Evolutionary conservation across 2,113 vertebrate genomes (phyloP), one percentile per base, ranked within the genome.

Genomic region (Myotis davidii): DNA sequence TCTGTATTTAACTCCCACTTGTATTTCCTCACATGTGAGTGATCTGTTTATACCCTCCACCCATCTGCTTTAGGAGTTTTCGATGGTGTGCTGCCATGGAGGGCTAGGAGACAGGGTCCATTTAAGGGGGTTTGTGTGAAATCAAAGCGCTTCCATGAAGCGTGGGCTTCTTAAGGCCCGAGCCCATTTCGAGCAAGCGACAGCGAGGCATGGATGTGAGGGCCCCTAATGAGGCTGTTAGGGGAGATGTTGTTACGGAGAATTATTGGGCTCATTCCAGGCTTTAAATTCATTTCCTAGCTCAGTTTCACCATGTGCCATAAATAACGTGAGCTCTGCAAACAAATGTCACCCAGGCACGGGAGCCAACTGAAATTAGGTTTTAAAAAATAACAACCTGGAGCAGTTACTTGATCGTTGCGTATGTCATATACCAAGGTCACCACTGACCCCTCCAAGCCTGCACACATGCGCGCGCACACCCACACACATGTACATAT

Each of bases 261-360:
- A 97, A 95, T 96, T 97, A 93, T 96, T 77, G 78, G 52, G 23
- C 18, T 96, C 94, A 14, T 96, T 98, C 76, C 52, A 21, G 20
- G 54, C 73, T 96, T 65, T 96, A 92, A 90, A 90, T 86, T 97
- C 21, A 96, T 97, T 95, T 96, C 56, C 94, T 94, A 86, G 78
- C 81, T 74, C 95, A 56, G 45, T 97, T 79, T 70, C 82, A 81
- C 85, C 29, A 6, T 52, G n/a, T 73, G 14, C 84, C 81, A 9
- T 90, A 96, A 97, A 77, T 95, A 98, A 91, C 10, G 23, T 93
- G 37, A 91, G 61, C 34, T 94, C 52, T 76, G 77, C 84, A 96
- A 98, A 98, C 97, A 94, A 84, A 54, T 92, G 95, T 96, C 83
- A 39, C 73, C 27, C 11, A 20, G 77, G 89, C 97, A 94, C 21